These are phyloP conservation scores for Oncorhynchus keta DNA, from an alignment of 2,113 vertebrate genomes.

Conservation along the genomic window DNA sequence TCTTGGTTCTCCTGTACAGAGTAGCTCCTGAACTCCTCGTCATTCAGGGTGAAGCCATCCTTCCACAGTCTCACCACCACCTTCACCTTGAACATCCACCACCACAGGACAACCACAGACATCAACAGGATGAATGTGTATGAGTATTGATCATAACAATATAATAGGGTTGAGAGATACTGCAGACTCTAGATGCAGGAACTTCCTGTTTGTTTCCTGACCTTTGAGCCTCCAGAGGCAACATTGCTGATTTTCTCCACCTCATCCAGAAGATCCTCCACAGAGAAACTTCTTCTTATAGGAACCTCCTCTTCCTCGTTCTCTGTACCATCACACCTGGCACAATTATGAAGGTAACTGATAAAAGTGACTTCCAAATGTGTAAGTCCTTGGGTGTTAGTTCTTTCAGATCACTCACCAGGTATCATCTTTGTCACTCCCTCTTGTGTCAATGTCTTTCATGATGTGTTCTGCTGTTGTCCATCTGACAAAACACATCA, in stretches of 20 bases:
- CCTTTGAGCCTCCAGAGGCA: slow-evolving; percentile 47
- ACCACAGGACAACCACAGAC: not conserved
- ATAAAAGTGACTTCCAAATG: not conserved
- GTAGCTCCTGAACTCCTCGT: slow-evolving; percentile 87
- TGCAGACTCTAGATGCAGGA: too few relatives aligned
- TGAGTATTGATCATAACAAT: too few relatives aligned
- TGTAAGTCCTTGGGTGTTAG: not conserved
- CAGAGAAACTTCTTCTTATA: slow-evolving; percentile 57
- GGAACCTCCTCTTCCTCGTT: slow-evolving; percentile 41
- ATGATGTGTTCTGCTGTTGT: slow-evolving; percentile 39
- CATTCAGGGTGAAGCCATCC: slow-evolving; percentile 92
- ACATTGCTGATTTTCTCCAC: slow-evolving; percentile 59
- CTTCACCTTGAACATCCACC: slow-evolving; percentile 77
- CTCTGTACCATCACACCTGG: slow-evolving; percentile 45
- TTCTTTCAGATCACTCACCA: slow-evolving; percentile 41
- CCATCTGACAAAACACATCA: slow-evolving; percentile 33
- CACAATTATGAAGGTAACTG: not conserved
- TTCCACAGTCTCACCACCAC: slow-evolving; percentile 93
- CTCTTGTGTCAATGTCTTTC: slow-evolving; percentile 54
- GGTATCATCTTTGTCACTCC: slow-evolving; percentile 41
- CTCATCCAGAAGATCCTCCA: slow-evolving; percentile 61
- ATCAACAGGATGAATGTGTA: not conserved
- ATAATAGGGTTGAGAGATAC: too few relatives aligned
- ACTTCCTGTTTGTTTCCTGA: not conserved
- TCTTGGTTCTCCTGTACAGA: slow-evolving; percentile 82